phyloP scores from a whole-genome alignment of 2,797 vertebrate genomes.

The Cossypha dichroa region DNA sequence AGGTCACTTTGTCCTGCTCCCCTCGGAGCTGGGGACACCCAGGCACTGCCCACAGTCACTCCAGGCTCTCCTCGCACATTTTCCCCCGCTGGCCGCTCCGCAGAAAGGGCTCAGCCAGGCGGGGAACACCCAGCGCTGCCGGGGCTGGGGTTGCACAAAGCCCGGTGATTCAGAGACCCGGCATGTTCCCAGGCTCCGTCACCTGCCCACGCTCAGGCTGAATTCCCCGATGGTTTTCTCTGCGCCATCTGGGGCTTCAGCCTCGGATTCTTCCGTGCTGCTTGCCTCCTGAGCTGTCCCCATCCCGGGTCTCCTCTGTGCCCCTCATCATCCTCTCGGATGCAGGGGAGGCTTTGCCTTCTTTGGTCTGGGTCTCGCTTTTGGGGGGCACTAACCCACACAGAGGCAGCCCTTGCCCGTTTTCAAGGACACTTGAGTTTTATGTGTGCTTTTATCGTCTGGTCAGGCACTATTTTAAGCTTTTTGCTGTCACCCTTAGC shows the following conservation, averaged over 20 bases:
- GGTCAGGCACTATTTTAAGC: background rate
- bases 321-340: rapidly evolving
- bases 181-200: background rate
- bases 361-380: rapidly evolving
- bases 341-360: background rate
- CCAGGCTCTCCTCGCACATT: background rate
- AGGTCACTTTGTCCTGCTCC: background rate
- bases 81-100: rapidly evolving
- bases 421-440: background rate
- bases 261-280: background rate
- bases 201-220: background rate
- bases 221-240: background rate
- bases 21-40: background rate
- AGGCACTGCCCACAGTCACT: background rate
- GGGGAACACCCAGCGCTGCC: background rate
- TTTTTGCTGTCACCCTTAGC: background rate
- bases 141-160: background rate
- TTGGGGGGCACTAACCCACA: background rate
- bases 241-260: background rate
- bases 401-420: background rate
- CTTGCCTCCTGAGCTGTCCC: background rate
- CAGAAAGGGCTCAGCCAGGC: rapidly evolving
- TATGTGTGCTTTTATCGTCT: background rate
- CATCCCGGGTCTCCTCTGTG: background rate
- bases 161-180: background rate